Conservation (phyloP, 53 echinoderm and acorn worm species). For the Echinometra lucunter region DNA sequence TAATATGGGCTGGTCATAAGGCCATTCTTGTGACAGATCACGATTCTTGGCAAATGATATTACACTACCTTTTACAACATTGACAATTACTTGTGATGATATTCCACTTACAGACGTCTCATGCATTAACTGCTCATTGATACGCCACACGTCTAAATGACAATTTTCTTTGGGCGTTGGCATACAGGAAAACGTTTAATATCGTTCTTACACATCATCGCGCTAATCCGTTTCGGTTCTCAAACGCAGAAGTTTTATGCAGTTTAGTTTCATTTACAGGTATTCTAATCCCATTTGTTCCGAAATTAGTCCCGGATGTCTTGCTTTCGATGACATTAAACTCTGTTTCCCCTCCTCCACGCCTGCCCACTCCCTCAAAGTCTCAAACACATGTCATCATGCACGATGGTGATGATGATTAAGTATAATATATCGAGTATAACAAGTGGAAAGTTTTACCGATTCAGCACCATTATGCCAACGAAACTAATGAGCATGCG, state of each 20-base stretch:
- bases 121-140: not conserved
- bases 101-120: not conserved
- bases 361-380: not conserved
- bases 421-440: not conserved
- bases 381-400: not conserved
- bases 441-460: not conserved
- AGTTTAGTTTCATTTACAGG: not conserved
- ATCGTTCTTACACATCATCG: not conserved
- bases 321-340: not conserved
- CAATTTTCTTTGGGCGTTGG: not conserved
- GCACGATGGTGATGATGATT: slow-evolving; percentile 20
- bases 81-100: not conserved
- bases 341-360: not conserved
- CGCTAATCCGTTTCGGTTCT: not conserved
- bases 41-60: not conserved
- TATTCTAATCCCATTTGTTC: not conserved
- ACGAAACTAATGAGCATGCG: not conserved
- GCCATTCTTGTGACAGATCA: not conserved
- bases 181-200: not conserved
- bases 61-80: not conserved
- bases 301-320: slow-evolving; percentile 17
- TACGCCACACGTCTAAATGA: not conserved
- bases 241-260: not conserved
- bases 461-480: not conserved
- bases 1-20: not conserved